Conservation (phyloP, 2,113 vertebrate genomes). For the Cranoglanis bouderius region DNA sequence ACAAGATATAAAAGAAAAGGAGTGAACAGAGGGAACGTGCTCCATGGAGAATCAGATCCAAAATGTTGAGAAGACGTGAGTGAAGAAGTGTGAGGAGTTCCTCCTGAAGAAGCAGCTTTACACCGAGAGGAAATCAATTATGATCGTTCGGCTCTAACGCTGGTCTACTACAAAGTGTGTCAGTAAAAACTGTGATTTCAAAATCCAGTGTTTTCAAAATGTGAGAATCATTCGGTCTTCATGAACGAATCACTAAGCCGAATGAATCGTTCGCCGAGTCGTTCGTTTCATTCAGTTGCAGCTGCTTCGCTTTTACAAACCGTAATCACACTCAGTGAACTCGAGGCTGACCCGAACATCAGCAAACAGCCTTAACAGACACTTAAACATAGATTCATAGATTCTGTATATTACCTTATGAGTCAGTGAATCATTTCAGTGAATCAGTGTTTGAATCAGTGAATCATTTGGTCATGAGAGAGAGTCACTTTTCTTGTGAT, state of each 20-base stretch:
- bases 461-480: not conserved
- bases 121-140: too few species aligned
- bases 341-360: not conserved
- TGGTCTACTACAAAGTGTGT: not conserved
- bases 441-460: not conserved
- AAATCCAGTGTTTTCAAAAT: too few species aligned
- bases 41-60: too few species aligned
- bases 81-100: too few species aligned
- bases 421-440: not conserved
- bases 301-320: not conserved
- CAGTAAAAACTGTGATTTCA: not conserved
- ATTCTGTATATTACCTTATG: not conserved
- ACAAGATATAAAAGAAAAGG: too few species aligned
- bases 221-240: not conserved
- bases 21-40: too few species aligned
- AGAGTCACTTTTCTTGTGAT: too few species aligned
- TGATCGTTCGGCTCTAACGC: too few species aligned
- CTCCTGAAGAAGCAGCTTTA: too few species aligned
- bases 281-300: not conserved
- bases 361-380: not conserved
- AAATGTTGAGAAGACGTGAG: too few species aligned
- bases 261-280: not conserved
- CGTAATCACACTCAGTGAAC: too few species aligned
- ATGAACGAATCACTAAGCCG: not conserved
- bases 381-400: not conserved